These are phyloP conservation scores for Caenorhabditis tropicalis DNA, from an alignment of 1,140 invertebrate genomes.

Conservation along the genomic window DNA sequence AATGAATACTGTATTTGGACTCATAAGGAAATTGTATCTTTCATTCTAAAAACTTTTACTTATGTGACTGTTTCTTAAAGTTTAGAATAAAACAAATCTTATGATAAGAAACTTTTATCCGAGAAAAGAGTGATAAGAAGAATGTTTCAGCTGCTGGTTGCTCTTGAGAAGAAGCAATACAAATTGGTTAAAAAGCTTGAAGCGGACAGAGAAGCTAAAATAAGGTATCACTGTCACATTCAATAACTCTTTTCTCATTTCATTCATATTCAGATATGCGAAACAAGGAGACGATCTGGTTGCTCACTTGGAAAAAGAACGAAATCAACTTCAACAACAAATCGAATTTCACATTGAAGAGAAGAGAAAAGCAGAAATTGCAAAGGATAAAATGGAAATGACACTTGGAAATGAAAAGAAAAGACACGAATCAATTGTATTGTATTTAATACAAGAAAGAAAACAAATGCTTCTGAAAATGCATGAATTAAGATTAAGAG, in stretches of 20 bases:
- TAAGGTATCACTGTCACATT: neutral
- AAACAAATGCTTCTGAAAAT: conserved; percentile 42
- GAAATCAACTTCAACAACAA: conserved; percentile 35
- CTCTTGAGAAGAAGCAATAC: neutral
- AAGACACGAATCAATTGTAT: conserved; percentile 29
- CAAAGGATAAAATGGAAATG: conserved; percentile 35
- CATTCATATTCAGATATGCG: conserved; percentile 8
- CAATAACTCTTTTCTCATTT: neutral
- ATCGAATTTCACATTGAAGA: conserved; percentile 44
- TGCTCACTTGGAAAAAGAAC: conserved; percentile 40
- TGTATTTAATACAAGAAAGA: conserved; percentile 41
- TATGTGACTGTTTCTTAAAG: too few species aligned
- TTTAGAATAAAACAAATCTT: too few species aligned
- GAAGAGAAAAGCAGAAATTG: conserved; percentile 41
- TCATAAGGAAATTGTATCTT: too few species aligned
- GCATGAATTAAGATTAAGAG: conserved; percentile 29
- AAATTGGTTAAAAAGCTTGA: conserved; percentile 17
- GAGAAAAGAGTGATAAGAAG: neutral
- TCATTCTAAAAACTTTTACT: too few species aligned
- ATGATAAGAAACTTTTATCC: too few species aligned
- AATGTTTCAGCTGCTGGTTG: conserved; percentile 8
- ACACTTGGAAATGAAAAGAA: conserved; percentile 38
- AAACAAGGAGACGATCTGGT: conserved; percentile 45
- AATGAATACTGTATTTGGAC: too few species aligned
- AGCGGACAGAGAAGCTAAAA: conserved; percentile 17